These are phyloP conservation scores for Leuciscus waleckii DNA, from an alignment of 2,797 vertebrate genomes.

Conservation along the genomic window DNA sequence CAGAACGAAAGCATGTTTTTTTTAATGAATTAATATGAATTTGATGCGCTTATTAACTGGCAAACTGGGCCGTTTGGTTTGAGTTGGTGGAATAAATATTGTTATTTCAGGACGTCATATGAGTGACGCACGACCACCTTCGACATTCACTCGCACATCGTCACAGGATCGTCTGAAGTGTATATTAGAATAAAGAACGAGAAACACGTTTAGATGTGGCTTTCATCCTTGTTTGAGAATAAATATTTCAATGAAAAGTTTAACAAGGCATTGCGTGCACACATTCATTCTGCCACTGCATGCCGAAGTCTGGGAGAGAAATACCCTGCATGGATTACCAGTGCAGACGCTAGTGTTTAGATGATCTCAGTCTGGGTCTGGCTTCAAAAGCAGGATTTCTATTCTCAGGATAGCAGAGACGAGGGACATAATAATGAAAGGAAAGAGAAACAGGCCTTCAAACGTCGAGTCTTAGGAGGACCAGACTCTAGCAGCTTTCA, in stretches of 20 bases:
- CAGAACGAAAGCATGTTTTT: background rate
- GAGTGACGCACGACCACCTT: background rate
- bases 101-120: background rate
- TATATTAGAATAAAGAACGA: background rate
- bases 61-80: background rate
- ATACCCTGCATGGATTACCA: background rate
- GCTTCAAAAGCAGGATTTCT: background rate
- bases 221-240: conserved; percentile 28
- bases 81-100: background rate
- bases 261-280: conserved; percentile 15
- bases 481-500: conserved; percentile 72
- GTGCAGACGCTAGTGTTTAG: conserved; percentile 21
- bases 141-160: background rate
- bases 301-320: background rate
- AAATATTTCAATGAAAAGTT: background rate
- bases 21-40: conserved; percentile 10
- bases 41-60: background rate
- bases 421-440: background rate
- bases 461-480: background rate
- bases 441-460: background rate
- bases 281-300: conserved; percentile 12
- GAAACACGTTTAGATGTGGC: background rate
- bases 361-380: background rate
- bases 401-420: background rate
- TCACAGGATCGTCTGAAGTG: background rate